phyloP scores from a whole-genome alignment of 2,888 invertebrate genomes.

The Syritta pipiens region DNA sequence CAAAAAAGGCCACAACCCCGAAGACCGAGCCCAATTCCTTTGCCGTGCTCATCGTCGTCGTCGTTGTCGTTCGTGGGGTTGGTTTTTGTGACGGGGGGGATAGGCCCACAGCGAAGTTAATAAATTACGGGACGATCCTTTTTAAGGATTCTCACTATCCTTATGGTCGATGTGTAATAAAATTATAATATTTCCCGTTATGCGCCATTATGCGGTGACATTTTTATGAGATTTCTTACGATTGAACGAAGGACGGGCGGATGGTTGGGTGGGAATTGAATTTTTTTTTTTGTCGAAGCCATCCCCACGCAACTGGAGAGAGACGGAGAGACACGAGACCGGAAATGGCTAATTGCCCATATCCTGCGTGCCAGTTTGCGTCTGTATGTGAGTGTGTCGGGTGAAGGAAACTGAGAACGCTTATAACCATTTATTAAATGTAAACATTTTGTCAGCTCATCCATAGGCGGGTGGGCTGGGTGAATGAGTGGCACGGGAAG shows the following conservation, averaged over 20 bases:
- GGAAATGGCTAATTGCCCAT: conserved; percentile 68
- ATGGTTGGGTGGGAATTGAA: conserved; percentile 46
- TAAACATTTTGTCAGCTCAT: conserved; percentile 68
- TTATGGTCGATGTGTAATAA: conserved; percentile 42
- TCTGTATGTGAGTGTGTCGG: conserved; percentile 20
- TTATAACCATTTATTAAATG: conserved; percentile 61
- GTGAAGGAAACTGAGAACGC: conserved; percentile 19
- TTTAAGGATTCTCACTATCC: conserved; percentile 24
- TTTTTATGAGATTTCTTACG: conserved; percentile 55
- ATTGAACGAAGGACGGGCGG: too few relatives aligned
- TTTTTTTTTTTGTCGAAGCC: conserved; percentile 20
- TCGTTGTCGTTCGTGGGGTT: too few relatives aligned
- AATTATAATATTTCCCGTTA: conserved; percentile 68
- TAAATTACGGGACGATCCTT: conserved; percentile 65
- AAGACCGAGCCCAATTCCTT: conserved; percentile 25
- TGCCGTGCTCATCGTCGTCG: too few relatives aligned
- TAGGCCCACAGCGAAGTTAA: conserved; percentile 24
- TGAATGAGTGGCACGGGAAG: conserved; percentile 41
- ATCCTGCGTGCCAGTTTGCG: too few relatives aligned
- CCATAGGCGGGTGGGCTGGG: conserved; percentile 15
- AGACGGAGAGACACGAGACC: conserved; percentile 11
- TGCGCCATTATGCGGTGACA: conserved; percentile 65
- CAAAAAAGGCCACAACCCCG: neutral
- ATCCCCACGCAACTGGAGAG: conserved; percentile 1
- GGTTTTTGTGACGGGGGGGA: too few relatives aligned